Conservation (phyloP, 2,797 vertebrate genomes). For the Sternarchorhynchus goeldii region DNA sequence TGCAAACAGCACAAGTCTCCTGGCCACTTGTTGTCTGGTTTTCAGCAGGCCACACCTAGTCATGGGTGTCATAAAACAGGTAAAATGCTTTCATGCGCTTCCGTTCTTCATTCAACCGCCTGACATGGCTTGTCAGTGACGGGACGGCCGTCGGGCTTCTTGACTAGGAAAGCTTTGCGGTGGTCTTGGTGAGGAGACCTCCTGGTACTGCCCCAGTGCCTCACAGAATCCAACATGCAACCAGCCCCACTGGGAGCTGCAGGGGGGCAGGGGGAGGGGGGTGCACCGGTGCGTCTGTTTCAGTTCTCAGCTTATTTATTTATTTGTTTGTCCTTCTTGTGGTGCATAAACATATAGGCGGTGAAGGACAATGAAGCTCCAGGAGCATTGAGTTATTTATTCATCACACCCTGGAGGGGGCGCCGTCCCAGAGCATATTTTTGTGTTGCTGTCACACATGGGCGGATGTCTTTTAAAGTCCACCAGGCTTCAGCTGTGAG, state of each 20-base stretch:
- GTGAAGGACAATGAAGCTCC: conserved; percentile 61
- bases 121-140: conserved; percentile 6
- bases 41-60: conserved; percentile 61
- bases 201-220: background rate
- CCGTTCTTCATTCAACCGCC: background rate
- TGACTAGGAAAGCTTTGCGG: background rate
- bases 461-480: conserved; percentile 59
- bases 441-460: conserved; percentile 69
- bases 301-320: conserved; percentile 62
- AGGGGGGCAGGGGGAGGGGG: conserved; percentile 35
- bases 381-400: conserved; percentile 68
- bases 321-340: conserved; percentile 61
- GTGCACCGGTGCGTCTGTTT: conserved; percentile 3
- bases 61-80: conserved; percentile 20
- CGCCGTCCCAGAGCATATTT: conserved; percentile 70
- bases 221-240: conserved; percentile 44
- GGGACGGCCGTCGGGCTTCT: background rate
- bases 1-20: conserved; percentile 13
- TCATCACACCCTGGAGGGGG: conserved; percentile 73
- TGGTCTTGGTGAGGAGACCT: conserved; percentile 14
- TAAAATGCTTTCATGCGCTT: conserved; percentile 11
- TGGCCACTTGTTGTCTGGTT: conserved; percentile 22
- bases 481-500: conserved; percentile 60
- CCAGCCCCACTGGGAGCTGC: conserved; percentile 15
- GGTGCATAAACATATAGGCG: conserved; percentile 67